Evolutionary conservation across 2,888 invertebrate species (phyloP), one percentile per base, ranked within the genome.

Genomic region (Encarsia formosa): DNA sequence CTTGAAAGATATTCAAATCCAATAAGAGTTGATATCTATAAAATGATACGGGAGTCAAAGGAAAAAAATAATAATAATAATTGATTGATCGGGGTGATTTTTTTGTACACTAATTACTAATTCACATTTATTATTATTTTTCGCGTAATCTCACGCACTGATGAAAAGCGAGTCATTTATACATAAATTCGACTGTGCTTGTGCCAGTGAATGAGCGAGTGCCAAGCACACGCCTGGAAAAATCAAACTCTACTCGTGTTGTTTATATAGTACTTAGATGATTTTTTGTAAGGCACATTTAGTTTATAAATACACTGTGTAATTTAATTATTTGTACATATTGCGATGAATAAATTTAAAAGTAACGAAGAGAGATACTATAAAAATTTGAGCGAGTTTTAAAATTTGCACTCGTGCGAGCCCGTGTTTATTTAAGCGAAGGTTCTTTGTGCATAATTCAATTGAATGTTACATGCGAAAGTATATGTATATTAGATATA

Each of bases 291-390:
- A 49, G 42, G n/a, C 43, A 35, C 49, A 16, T 42, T 34, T 48
- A 52, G 42, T 38, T 44, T 49, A 11, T 26, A 26, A 19, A 29
- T 34, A 43, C 20, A 39, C 29, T 40, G 24, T 53, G 44, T 53
- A 49, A 53, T 49, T 49, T 49, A 48, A 48, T 52, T 45, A 49
- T 43, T 31, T 53, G 53, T 53, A 53, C 18, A 53, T 53, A 53
- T 19, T 37, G 40, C 49, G 40, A 40, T 26, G 6, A 11, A 26
- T 26, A 11, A 26, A 26, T 11, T 26, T 26, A 11, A 11, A 26
- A 11, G 26, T 6, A 11, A 26, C 1, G 26, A 6, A 15, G 23
- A 31, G 20, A 4, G n/a, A 29, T 29, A 42, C 29, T 42, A 34
- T 23, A 8, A 32, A 48, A 20, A 35, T 40, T 32, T 18, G 38